These are phyloP conservation scores for Oopsacas minuta DNA, from an alignment of 37 sponge, comb jelly and placozoan species.

Conservation along the genomic window DNA sequence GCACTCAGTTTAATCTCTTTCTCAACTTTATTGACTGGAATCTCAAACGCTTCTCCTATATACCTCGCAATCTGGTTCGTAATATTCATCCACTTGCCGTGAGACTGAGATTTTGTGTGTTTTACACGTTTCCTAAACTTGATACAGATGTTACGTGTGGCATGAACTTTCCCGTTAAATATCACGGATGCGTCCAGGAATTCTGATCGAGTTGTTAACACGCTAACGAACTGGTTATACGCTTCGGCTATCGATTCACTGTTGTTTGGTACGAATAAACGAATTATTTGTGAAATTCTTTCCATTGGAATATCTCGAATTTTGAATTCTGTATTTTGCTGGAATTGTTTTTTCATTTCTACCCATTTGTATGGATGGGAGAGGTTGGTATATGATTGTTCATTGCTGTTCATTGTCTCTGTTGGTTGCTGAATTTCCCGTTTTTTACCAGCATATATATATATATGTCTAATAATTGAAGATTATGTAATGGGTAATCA, in stretches of 20 bases:
- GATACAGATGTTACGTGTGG: neutral
- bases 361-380: neutral
- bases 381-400: neutral
- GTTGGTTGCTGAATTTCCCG: no score
- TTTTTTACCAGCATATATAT: no score
- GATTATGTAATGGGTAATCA: neutral
- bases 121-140: neutral
- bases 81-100: neutral
- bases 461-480: neutral
- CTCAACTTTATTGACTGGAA: neutral
- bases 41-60: neutral
- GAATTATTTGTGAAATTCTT: neutral
- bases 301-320: conserved; percentile 11
- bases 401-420: neutral
- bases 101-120: neutral
- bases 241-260: neutral
- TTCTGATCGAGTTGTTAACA: neutral
- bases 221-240: neutral
- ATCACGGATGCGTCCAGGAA: neutral
- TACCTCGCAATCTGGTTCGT: neutral
- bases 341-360: neutral
- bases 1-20: neutral
- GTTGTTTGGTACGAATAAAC: neutral
- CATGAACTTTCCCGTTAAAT: neutral
- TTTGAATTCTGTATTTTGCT: neutral